Percentiles rank a stretch among this genome's conserved stretches.
These are phyloP conservation scores for Acrobasis repandana DNA, from an alignment of 2,888 invertebrate genomes.

Conservation along the genomic window DNA sequence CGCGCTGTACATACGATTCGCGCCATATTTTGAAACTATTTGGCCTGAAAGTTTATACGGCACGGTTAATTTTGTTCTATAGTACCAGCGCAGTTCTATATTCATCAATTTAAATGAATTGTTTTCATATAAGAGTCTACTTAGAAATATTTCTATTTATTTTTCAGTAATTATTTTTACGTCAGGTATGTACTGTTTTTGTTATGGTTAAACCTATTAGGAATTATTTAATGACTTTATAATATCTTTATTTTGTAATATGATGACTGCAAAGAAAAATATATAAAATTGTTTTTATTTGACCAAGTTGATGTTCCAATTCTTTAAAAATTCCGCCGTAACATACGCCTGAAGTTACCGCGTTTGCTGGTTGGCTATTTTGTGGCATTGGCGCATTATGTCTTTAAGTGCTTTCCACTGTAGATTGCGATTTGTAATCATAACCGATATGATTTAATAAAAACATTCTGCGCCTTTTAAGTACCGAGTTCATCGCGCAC, in stretches of 20 bases:
- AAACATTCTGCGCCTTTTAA: too few species aligned
- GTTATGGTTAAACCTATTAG: too few species aligned
- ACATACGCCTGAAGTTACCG: slow-evolving; percentile 47
- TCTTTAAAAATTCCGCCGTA: slow-evolving; percentile 43
- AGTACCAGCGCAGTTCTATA: neutral
- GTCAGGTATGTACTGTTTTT: too few species aligned
- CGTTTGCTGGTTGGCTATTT: slow-evolving; percentile 52
- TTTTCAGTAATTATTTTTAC: too few species aligned
- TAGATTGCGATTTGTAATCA: neutral
- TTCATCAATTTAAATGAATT: too few species aligned
- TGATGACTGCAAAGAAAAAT: too few species aligned
- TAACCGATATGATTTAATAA: slow-evolving; percentile 3
- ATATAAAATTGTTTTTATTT: neutral
- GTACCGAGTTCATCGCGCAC: too few species aligned
- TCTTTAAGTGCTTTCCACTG: slow-evolving; percentile 52
- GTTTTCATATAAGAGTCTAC: too few species aligned
- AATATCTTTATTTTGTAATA: too few species aligned
- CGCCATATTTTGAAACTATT: slow-evolving; percentile 44
- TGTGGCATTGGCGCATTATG: slow-evolving; percentile 72
- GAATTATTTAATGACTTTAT: too few species aligned
- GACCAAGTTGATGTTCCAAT: slow-evolving; percentile 7
- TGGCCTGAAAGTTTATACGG: slow-evolving; percentile 25
- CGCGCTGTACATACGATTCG: slow-evolving; percentile 32
- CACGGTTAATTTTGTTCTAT: neutral
- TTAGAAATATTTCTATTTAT: too few species aligned